Evolutionary conservation across 2,113 vertebrate species (phyloP), one percentile per base, ranked within the genome.

Genomic region (Genyomyrus donnyi): DNA sequence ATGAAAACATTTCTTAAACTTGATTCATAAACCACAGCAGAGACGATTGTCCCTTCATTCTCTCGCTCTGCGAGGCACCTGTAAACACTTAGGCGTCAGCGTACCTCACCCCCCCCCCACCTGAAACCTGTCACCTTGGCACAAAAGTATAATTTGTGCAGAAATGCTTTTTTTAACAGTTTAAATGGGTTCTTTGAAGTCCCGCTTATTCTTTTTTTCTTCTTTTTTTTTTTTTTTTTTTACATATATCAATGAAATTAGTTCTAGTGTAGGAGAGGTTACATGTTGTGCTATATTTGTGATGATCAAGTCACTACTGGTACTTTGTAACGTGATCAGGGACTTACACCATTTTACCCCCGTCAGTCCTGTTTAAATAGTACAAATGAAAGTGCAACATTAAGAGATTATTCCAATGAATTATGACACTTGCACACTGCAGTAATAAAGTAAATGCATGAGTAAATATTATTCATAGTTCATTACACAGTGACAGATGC

Each of bases 121-220:
- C 53, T 1, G 48, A 49, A 66, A 92, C 92, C 91, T 92, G 93
- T 77, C 90, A 92, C 93, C 92, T 94, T 93, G 92, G 93, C 90
- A 90, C 88, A 88, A 92, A 92, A 92, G 93, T 94, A 91, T 94
- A 94, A 95, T 94, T 95, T 94, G 88, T 90, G 70, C 31, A 39
- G 31, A 77, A 39, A 39, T 15, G 0, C 0, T 19, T 80, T 77
- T 77, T 42, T 74, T 42, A 7, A 39, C 1, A 35, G 35, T 39
- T 19, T 80, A 80, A 39, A 42, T 2, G 35, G 31, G 31, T 80
- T 42, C 74, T 39, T 15, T 42, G 74, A 80, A 19, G 74, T 70
- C 62, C 91, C 91, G 91, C 87, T 91, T 91, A 93, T 92, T 92
- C 91, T 91, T 91, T 91, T 94, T 91, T 92, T 3, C 2, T 13